Conservation (phyloP, 2,797 vertebrate genomes). For the Danio kyathit region DNA sequence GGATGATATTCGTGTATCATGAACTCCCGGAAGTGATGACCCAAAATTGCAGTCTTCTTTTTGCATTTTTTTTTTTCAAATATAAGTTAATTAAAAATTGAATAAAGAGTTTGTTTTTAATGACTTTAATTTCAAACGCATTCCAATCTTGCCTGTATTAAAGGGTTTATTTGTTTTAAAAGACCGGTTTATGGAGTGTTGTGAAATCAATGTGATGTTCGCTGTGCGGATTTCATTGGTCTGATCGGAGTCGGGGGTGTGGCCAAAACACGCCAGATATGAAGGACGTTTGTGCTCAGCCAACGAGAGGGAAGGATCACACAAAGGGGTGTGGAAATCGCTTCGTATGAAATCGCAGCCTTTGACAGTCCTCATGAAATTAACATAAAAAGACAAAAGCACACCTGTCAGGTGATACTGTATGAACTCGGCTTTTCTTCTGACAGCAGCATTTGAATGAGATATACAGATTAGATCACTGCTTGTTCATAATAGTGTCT, state of each 20-base stretch:
- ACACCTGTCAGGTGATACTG: neutral
- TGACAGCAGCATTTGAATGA: constrained; percentile 4
- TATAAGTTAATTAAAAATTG: neutral
- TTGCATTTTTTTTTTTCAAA: constrained; percentile 10
- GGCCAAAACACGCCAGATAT: constrained; percentile 70
- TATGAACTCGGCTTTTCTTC: neutral
- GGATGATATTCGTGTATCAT: constrained; percentile 1
- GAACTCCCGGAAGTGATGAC: constrained; percentile 38
- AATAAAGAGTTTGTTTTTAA: neutral
- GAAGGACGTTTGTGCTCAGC: constrained; percentile 64
- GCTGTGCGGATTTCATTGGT: constrained; percentile 66
- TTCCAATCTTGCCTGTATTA: neutral
- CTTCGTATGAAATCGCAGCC: neutral
- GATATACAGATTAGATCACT: neutral
- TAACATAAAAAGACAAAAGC: neutral
- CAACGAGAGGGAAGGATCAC: constrained; percentile 66
- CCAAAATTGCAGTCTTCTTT: neutral
- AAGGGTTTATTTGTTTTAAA: constrained; percentile 27
- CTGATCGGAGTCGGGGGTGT: constrained; percentile 65
- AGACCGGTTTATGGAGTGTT: constrained; percentile 40
- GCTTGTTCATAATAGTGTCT: neutral
- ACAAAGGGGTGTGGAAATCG: constrained; percentile 35
- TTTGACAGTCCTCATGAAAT: neutral
- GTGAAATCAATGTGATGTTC: constrained; percentile 54
- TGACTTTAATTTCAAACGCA: too few relatives aligned